Conservation (phyloP, 53 echinoderm and acorn worm species). For the Stichopus horrens region DNA sequence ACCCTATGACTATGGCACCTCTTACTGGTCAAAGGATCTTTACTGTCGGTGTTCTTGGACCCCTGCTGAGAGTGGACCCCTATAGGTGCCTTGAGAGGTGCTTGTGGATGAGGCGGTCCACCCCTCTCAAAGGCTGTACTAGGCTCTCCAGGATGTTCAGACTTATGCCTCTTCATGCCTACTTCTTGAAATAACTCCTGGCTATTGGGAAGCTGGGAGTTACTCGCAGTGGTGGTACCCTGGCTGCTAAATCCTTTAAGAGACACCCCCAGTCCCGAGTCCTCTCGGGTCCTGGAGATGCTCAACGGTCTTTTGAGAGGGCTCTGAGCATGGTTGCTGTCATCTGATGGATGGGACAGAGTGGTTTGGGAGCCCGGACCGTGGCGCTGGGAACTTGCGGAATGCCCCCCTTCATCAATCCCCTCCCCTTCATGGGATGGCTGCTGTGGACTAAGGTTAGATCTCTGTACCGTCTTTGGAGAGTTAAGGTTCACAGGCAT, state of each 20-base stretch:
- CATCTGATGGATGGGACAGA: slow-evolving; percentile 6
- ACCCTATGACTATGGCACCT: neutral
- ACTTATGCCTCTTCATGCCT: no score
- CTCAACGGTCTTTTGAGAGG: slow-evolving; percentile 23
- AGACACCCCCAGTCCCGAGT: slow-evolving; percentile 36
- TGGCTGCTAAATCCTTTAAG: slow-evolving; percentile 19
- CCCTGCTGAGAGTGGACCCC: neutral
- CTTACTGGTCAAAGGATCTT: neutral
- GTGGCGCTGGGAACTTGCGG: slow-evolving; percentile 3
- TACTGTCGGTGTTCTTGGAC: neutral
- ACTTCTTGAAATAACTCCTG: neutral
- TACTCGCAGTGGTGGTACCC: neutral
- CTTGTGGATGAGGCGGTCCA: no score
- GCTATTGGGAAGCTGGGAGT: neutral
- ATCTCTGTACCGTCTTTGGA: neutral
- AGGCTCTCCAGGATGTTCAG: no score
- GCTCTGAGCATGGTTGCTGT: neutral
- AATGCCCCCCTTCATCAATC: neutral
- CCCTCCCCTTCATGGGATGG: neutral
- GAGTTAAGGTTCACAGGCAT: neutral
- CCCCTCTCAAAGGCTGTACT: no score
- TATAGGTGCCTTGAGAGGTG: neutral
- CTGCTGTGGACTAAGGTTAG: neutral
- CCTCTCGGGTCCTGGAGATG: neutral
- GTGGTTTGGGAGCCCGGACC: slow-evolving; percentile 29